Base-by-base conservation (phyloP, 2,888 invertebrate species). In the Drosophila antonietae region DNA sequence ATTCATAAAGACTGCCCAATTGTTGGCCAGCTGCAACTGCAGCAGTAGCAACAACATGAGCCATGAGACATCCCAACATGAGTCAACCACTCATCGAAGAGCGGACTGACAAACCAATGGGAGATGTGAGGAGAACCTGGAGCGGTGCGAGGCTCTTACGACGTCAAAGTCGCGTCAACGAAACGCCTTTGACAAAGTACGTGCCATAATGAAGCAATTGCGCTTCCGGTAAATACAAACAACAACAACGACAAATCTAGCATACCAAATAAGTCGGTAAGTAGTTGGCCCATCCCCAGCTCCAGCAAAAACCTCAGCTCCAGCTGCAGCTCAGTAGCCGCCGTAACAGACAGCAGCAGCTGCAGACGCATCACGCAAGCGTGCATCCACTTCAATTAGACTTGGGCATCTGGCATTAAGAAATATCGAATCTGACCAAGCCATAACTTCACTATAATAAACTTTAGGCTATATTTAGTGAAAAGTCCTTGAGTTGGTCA, bases 181-280 rank as follows among this genome's bases (percentile, higher is more conserved):
- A 72, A 85, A 90, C 83, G 90, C 84, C 90, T 91, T 88, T 90
- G 91, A 90, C 91, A 88, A 91, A 90, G 84, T 90, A 90, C 91
- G 90, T 90, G 89, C 90, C 90, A 88, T 87, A 91, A 90, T 88
- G 90, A 91, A 91, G 90, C 90, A 83, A 90, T 90, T 90, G 89
- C 78, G 90, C 90, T 90, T 90, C 90, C 90, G 90, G 91, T 89
- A 91, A 87, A 83, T 73, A 69, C 78, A 56, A 78, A 68, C 78
- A 80, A 68, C 66, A 73, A 59, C 80, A 80, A 60, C 66, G 87
- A 87, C 84, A 83, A 75, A 79, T 75, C 72, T 87, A 75, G 84
- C 88, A 85, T 85, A 89, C 89, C 79, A 85, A 85, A 79, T 81
- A 87, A 68, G 77, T 71, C 55, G 60, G 75, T 64, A 72, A 55